Evolutionary conservation across 2,888 invertebrate genomes (phyloP).

Genomic region (Agonopterix subpropinquella): DNA sequence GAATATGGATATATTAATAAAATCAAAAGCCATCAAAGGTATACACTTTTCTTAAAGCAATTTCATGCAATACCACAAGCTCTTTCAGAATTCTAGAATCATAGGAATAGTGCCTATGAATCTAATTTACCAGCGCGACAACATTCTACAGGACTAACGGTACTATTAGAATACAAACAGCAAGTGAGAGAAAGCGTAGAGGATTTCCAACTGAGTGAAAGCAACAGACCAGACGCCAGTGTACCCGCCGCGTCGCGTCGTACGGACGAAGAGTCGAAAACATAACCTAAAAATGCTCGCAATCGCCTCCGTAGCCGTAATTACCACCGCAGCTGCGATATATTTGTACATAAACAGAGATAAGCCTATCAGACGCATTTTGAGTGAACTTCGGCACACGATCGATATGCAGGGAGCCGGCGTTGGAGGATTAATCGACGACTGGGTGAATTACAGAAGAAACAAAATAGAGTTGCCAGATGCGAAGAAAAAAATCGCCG

Average conservation of each 20-base stretch:
- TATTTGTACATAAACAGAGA: constrained; percentile 71
- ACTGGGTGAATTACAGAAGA: constrained; percentile 69
- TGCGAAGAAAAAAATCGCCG: constrained; percentile 81
- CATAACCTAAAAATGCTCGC: constrained; percentile 59
- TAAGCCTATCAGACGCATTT: constrained; percentile 67
- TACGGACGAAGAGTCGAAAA: constrained; percentile 46
- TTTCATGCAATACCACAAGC: no score
- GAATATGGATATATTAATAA: background rate
- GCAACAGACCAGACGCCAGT: constrained; percentile 42
- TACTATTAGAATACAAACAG: constrained; percentile 47
- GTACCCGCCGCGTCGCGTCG: constrained; percentile 44
- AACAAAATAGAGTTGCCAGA: constrained; percentile 79
- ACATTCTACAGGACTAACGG: constrained; percentile 50
- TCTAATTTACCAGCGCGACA: constrained; percentile 1
- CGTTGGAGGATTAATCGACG: constrained; percentile 74
- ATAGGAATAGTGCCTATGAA: background rate
- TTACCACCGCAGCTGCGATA: constrained; percentile 41
- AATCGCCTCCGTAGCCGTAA: constrained; percentile 38
- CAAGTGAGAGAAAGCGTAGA: constrained; percentile 64
- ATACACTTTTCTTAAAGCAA: no score
- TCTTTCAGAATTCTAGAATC: no score
- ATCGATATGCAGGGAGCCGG: constrained; percentile 78
- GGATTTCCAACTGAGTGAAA: constrained; percentile 63
- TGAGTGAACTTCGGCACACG: constrained; percentile 70
- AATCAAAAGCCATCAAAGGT: background rate